These are phyloP conservation scores for Vollenhovia emeryi DNA, from an alignment of 1,140 invertebrate species.

Conservation along the genomic window DNA sequence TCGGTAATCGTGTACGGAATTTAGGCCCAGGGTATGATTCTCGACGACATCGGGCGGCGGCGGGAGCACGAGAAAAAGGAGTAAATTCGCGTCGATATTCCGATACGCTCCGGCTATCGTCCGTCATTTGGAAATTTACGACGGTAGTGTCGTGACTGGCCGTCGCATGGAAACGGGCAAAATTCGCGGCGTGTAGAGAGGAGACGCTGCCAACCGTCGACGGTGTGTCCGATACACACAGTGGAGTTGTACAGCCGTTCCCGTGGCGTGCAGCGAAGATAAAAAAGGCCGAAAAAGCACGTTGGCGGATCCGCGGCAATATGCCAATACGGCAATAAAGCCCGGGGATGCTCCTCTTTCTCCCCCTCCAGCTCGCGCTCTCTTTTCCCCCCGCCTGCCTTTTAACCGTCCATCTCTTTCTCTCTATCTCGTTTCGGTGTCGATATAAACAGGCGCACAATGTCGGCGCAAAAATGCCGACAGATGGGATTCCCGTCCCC, in stretches of 20 bases:
- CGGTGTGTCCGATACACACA: slow-evolving; percentile 33
- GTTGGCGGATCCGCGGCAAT: slow-evolving; percentile 67
- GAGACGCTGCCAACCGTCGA: slow-evolving; percentile 35
- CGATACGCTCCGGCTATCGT: slow-evolving; percentile 52
- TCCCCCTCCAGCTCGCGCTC: not conserved
- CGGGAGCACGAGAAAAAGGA: slow-evolving; percentile 11
- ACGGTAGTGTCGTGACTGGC: slow-evolving; percentile 47
- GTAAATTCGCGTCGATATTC: slow-evolving; percentile 53
- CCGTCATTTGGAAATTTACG: slow-evolving; percentile 51
- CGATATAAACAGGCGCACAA: slow-evolving; percentile 73
- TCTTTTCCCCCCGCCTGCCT: not conserved
- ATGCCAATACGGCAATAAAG: slow-evolving; percentile 75
- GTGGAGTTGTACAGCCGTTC: slow-evolving; percentile 29
- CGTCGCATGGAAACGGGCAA: slow-evolving; percentile 39
- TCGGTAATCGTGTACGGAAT: too few relatives aligned
- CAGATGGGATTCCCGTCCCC: slow-evolving; percentile 71
- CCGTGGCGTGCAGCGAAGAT: slow-evolving; percentile 51
- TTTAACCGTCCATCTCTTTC: not conserved
- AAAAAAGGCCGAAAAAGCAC: slow-evolving; percentile 57
- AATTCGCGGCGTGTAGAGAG: slow-evolving; percentile 26
- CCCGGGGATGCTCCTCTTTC: not conserved
- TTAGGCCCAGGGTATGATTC: too few relatives aligned
- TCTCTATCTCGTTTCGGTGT: slow-evolving; percentile 28
- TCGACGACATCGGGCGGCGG: slow-evolving; percentile 19
- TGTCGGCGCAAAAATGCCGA: slow-evolving; percentile 72